phyloP scores from a whole-genome alignment of 37 sponge, comb jelly and placozoan species.

The Ephydatia muelleri region DNA sequence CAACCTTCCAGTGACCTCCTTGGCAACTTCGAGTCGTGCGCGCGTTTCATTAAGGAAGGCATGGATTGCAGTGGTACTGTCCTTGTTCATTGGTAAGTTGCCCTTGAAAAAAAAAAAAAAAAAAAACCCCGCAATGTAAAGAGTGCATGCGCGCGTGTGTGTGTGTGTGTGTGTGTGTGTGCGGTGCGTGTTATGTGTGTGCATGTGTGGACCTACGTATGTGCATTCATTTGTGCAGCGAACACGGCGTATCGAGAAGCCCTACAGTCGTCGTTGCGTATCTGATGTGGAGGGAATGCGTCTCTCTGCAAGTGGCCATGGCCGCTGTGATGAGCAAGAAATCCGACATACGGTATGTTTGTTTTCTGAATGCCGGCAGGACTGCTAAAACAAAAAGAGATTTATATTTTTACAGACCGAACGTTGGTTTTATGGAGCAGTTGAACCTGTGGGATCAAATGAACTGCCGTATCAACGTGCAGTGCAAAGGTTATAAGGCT shows the following conservation, averaged over 20 bases:
- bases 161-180: not conserved
- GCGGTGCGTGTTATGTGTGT: not conserved
- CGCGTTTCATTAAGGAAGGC: slow-evolving; percentile 58
- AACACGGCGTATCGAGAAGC: slow-evolving; percentile 79
- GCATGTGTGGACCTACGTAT: not conserved
- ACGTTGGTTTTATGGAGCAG: slow-evolving; percentile 79
- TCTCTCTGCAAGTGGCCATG: slow-evolving; percentile 26
- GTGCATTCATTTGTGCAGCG: slow-evolving; percentile 19
- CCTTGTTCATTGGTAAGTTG: slow-evolving; percentile 79
- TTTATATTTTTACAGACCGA: slow-evolving; percentile 56
- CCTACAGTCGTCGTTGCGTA: slow-evolving; percentile 79
- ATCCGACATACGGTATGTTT: slow-evolving; percentile 64
- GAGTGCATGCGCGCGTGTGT: not conserved
- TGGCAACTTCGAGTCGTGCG: slow-evolving; percentile 45
- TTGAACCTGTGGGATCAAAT: slow-evolving; percentile 71
- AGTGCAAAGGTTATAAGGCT: slow-evolving; percentile 43
- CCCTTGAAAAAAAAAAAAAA: too few species aligned
- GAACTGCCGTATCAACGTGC: slow-evolving; percentile 47
- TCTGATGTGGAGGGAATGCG: slow-evolving; percentile 60
- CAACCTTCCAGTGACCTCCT: slow-evolving; percentile 59
- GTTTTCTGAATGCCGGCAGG: not conserved
- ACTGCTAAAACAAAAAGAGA: not conserved
- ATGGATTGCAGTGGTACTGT: slow-evolving; percentile 42
- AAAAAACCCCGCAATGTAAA: not conserved
- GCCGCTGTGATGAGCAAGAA: slow-evolving; percentile 31